A percentile compares a stretch with the other conserved stretches of the same genome.
Evolutionary conservation across 1,140 invertebrate genomes (phyloP).

Genomic region (Drosophila pseudoobscura): DNA sequence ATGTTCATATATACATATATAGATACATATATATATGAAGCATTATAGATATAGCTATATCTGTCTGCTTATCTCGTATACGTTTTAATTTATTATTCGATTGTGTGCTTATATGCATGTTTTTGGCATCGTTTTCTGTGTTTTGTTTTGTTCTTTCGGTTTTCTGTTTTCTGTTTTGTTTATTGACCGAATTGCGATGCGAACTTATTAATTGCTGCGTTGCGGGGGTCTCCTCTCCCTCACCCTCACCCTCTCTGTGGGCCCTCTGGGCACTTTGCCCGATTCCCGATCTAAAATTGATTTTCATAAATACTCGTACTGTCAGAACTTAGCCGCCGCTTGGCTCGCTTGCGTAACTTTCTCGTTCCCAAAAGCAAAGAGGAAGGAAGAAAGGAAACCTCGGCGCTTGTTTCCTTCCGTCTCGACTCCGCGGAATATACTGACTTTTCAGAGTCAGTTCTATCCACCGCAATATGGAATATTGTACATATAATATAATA

Average conservation of each 20-base stretch:
- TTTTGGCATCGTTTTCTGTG: neutral
- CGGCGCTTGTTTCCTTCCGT: slow-evolving; percentile 13
- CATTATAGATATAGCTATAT: slow-evolving; percentile 4
- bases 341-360: slow-evolving; percentile 24
- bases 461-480: slow-evolving; percentile 7
- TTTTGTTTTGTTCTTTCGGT: slow-evolving; percentile 45
- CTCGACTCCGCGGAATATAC: slow-evolving; percentile 60
- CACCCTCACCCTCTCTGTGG: slow-evolving; percentile 3
- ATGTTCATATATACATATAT: slow-evolving; percentile 7
- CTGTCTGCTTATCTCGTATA: slow-evolving; percentile 30
- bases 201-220: slow-evolving; percentile 67
- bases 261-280: slow-evolving; percentile 52
- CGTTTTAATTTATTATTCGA: slow-evolving; percentile 44
- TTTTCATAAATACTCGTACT: slow-evolving; percentile 37
- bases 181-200: slow-evolving; percentile 72
- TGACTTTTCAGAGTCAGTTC: slow-evolving; percentile 49
- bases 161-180: slow-evolving; percentile 44
- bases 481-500: slow-evolving; percentile 21
- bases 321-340: slow-evolving; percentile 5
- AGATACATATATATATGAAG: slow-evolving; percentile 6
- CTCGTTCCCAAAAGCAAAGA: neutral
- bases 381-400: neutral
- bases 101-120: slow-evolving; percentile 11
- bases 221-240: slow-evolving; percentile 11
- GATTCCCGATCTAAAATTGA: slow-evolving; percentile 44